These are phyloP conservation scores for Platalea minor DNA, from an alignment of 2,797 vertebrate species.

Conservation along the genomic window DNA sequence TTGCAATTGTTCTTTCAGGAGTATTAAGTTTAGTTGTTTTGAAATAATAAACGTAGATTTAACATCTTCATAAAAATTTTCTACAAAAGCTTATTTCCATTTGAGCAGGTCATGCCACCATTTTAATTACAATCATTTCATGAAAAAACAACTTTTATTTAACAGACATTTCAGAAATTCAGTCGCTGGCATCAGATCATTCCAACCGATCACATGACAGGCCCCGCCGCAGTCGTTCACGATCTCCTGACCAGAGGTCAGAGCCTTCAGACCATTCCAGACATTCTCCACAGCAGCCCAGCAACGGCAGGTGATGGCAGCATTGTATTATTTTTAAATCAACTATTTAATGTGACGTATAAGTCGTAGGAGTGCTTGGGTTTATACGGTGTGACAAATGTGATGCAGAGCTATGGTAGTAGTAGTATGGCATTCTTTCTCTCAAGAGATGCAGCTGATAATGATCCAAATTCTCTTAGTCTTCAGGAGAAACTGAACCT, in stretches of 20 bases:
- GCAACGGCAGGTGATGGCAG: constrained; percentile 90
- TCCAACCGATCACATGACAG: constrained; percentile 96
- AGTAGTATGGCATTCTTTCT: neutral
- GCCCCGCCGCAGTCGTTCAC: constrained; percentile 90
- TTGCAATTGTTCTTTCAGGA: neutral
- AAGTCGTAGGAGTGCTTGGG: constrained; percentile 5
- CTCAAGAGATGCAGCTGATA: neutral
- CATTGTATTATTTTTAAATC: constrained; percentile 50
- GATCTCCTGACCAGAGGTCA: constrained; percentile 93
- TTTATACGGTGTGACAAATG: neutral
- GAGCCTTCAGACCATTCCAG: constrained; percentile 96
- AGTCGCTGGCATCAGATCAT: constrained; percentile 97
- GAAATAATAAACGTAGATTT: neutral
- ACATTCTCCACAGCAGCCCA: constrained; percentile 95
- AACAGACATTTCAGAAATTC: constrained; percentile 99
- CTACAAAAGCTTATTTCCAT: constrained; percentile 44
- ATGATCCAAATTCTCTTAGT: neutral
- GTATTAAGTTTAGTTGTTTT: neutral
- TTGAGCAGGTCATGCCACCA: constrained; percentile 35
- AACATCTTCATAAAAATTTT: constrained; percentile 28
- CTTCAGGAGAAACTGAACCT: neutral
- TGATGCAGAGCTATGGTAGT: neutral
- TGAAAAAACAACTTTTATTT: constrained; percentile 71
- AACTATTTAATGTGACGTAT: neutral
- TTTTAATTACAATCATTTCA: constrained; percentile 63